phyloP scores from a whole-genome alignment of 2,888 invertebrate genomes.

The Dione juno region DNA sequence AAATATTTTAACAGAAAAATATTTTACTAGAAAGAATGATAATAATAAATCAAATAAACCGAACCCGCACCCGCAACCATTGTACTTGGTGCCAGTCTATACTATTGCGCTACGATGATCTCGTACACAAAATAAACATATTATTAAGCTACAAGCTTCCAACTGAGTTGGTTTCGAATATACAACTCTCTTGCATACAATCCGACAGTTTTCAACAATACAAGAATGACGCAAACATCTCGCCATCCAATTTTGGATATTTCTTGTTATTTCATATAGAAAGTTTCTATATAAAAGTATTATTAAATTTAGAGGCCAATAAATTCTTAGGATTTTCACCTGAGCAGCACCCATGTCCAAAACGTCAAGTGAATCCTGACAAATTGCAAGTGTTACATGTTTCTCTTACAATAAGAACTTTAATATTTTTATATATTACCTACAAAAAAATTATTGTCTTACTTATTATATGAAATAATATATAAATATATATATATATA shows the following conservation, averaged over 20 bases:
- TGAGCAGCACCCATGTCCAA: not conserved
- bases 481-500: too few species aligned
- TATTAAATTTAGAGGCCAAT: not conserved
- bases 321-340: constrained; percentile 1
- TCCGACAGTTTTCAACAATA: not conserved
- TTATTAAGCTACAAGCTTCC: not conserved
- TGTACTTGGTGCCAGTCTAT: too few species aligned
- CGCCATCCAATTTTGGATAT: not conserved
- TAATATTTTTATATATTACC: too few species aligned
- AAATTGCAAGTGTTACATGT: not conserved
- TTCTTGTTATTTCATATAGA: not conserved
- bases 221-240: not conserved
- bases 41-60: too few species aligned
- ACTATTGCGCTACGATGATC: too few species aligned
- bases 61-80: too few species aligned
- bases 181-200: not conserved
- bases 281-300: not conserved
- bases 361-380: constrained; percentile 9
- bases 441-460: too few species aligned
- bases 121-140: too few species aligned
- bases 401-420: not conserved
- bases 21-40: too few species aligned
- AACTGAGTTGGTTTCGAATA: not conserved
- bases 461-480: too few species aligned
- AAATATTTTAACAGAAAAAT: too few species aligned